phyloP scores from a whole-genome alignment of 1,140 invertebrate genomes.

The Drosophila mojavensis region DNA sequence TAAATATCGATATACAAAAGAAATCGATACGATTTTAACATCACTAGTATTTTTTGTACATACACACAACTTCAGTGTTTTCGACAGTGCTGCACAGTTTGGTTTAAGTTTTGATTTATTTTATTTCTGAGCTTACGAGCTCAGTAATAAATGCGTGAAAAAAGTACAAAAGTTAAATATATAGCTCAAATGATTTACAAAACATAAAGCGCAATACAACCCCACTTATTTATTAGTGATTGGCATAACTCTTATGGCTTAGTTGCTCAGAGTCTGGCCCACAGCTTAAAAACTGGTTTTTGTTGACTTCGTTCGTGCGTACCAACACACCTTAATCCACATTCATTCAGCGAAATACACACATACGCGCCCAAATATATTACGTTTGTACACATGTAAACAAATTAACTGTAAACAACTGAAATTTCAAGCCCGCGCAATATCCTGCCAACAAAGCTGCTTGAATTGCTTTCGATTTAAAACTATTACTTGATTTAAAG shows the following conservation, averaged over 20 bases:
- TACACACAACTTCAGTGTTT: constrained; percentile 37
- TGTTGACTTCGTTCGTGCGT: constrained; percentile 33
- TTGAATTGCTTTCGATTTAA: neutral
- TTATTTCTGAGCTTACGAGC: constrained; percentile 12
- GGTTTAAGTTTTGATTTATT: constrained; percentile 46
- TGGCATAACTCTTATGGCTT: constrained; percentile 8
- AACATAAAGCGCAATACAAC: neutral
- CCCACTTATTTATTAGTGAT: constrained; percentile 9
- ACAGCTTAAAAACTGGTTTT: constrained; percentile 43
- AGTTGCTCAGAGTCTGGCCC: constrained; percentile 30
- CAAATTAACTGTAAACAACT: constrained; percentile 26
- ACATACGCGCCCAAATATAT: constrained; percentile 11
- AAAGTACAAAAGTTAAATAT: constrained; percentile 4
- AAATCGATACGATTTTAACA: constrained; percentile 15
- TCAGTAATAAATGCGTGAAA: constrained; percentile 4
- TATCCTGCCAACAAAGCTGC: neutral
- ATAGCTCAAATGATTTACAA: constrained; percentile 3
- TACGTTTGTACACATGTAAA: constrained; percentile 30
- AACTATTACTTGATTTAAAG: neutral
- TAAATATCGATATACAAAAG: neutral
- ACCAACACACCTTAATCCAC: constrained; percentile 24
- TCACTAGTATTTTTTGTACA: constrained; percentile 36
- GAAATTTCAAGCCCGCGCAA: constrained; percentile 1
- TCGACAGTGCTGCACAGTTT: constrained; percentile 36
- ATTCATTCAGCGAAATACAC: constrained; percentile 31